Conservation (phyloP, 1,140 invertebrate genomes). For the Myzus persicae region DNA sequence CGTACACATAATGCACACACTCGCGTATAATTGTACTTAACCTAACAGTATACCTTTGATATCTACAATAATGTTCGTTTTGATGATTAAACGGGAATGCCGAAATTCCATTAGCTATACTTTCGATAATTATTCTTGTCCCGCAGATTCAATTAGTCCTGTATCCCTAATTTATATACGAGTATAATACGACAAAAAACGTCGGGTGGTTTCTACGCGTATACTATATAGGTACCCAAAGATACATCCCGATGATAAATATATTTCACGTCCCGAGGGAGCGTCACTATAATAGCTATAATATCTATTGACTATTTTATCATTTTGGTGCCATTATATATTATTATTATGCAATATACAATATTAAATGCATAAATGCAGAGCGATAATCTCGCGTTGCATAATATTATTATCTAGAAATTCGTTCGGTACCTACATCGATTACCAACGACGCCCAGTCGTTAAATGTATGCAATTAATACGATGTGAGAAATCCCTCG, state of each 20-base stretch:
- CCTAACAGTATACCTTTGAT: background rate
- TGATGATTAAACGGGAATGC: background rate
- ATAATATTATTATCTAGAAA: background rate
- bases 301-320: background rate
- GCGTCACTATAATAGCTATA: background rate
- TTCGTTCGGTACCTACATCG: background rate
- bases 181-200: background rate
- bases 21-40: too few species aligned
- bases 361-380: background rate
- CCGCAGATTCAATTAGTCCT: background rate
- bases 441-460: background rate
- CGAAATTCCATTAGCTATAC: background rate
- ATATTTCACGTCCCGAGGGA: background rate
- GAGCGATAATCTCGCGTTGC: background rate
- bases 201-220: background rate
- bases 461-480: background rate
- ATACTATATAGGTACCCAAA: background rate
- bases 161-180: background rate
- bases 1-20: background rate
- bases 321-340: background rate
- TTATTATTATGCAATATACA: background rate
- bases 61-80: background rate
- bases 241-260: background rate
- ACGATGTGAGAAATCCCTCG: background rate
- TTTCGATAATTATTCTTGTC: constrained; percentile 21